phyloP scores from a whole-genome alignment of 2,888 invertebrate species.

The Seira sanloemensis region DNA sequence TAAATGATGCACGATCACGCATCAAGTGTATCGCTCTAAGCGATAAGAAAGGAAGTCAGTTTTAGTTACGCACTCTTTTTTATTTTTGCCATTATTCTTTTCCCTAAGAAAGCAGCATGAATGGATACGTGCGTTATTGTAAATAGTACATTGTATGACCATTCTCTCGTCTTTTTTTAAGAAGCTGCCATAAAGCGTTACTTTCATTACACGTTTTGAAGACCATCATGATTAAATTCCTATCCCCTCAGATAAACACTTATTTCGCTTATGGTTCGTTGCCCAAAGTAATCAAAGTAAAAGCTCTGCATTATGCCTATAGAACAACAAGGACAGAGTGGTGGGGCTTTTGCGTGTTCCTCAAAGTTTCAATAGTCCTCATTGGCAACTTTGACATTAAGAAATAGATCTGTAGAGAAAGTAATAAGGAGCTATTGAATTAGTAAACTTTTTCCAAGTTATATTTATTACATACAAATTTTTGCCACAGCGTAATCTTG shows the following conservation, averaged over 20 bases:
- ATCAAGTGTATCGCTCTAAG: no score
- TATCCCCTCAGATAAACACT: neutral
- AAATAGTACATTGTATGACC: no score
- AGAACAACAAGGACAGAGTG: neutral
- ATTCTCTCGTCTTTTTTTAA: no score
- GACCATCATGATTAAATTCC: slow-evolving; percentile 2
- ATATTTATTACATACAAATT: no score
- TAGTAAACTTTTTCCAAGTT: neutral
- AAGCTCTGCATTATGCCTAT: no score
- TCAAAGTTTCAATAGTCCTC: no score
- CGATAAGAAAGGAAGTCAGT: no score
- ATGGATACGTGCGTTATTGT: neutral
- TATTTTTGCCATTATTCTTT: neutral
- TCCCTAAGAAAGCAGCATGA: neutral
- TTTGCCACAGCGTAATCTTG: neutral
- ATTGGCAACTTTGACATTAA: neutral
- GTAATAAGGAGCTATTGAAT: neutral
- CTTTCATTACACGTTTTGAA: neutral
- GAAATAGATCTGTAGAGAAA: neutral
- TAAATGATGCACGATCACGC: slow-evolving; percentile 25
- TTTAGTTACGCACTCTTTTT: no score
- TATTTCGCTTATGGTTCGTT: neutral
- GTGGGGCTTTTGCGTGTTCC: neutral
- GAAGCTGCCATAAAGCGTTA: neutral
- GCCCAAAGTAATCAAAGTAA: slow-evolving; percentile 10